Base-by-base conservation (phyloP, 2,797 vertebrate genomes). In the Chelonia mydas region DNA sequence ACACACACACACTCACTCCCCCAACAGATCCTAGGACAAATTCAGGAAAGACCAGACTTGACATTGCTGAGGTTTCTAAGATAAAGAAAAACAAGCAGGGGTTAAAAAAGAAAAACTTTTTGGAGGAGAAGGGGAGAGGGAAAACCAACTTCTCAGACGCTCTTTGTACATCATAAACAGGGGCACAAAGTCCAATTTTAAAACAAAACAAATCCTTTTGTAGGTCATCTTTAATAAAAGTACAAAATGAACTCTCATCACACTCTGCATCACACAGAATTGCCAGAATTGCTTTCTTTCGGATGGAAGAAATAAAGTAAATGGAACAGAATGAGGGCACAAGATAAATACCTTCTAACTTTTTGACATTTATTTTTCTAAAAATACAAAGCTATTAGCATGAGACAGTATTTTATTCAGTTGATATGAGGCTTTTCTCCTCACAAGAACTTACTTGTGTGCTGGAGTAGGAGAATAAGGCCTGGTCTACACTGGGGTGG, bases 281-380 rank as follows among this genome's bases (percentile, higher is more conserved):
- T 87, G 93, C 95, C 96, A 89, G 23, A 88, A 87, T 96, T 89
- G 90, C 94, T 96, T 96, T 93, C 84, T 95, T 89, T 92, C 89
- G 87, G 92, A 95, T 81, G 49, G 59, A 3, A 88, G 96, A 97
- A 97, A 92, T 95, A 96, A 97, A 98, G 88, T 89, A 96, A 95
- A 76, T 93, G 84, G 79, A 97, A 98, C 89, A 98, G 80, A 97
- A 97, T 93, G 92, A 97, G 95, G 93, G 91, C 80, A 96, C 90
- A 80, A 87, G 59, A 93, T 94, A 97, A 96, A 97, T 88, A 92
- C 45, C 77, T 87, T 87, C 81, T 84, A 94, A 89, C 53, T 86
- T 87, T 93, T 95, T 95, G 33, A 78, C 11, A 0, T 88, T 95
- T 89, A 1, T 84, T 96, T 97, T 94, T 96, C 85, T 59, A 16